Percentiles rank a stretch among this genome's conserved stretches.
phyloP scores from a whole-genome alignment of 2,113 vertebrate species.

The Anolis carolinensis region DNA sequence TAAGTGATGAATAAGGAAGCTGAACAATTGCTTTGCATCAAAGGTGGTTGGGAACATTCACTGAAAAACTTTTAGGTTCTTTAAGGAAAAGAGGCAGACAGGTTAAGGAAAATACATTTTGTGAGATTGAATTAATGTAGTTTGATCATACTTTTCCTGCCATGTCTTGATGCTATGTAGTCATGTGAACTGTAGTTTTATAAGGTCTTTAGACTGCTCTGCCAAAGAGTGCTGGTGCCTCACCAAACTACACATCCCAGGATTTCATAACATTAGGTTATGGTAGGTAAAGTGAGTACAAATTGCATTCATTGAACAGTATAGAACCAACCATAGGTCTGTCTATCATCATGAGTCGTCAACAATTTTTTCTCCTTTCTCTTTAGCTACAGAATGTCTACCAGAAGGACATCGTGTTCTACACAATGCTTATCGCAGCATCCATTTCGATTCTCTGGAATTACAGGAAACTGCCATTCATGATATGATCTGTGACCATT shows the following conservation, averaged over 20 bases:
- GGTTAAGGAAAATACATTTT: slow-evolving; percentile 9
- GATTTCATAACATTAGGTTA: too few species aligned
- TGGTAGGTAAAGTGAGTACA: too few species aligned
- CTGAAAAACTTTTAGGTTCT: background rate
- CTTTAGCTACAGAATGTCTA: slow-evolving; percentile 81
- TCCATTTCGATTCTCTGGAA: slow-evolving; percentile 79
- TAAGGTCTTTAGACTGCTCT: too few species aligned
- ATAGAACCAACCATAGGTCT: too few species aligned
- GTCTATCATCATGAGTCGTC: too few species aligned
- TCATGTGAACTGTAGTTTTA: too few species aligned
- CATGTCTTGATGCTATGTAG: too few species aligned
- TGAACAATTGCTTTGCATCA: background rate
- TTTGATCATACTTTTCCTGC: too few species aligned
- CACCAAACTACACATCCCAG: too few species aligned
- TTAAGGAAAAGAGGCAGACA: slow-evolving; percentile 9
- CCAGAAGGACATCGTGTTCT: slow-evolving; percentile 81
- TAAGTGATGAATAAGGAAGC: slow-evolving; percentile 32
- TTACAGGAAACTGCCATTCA: slow-evolving; percentile 75
- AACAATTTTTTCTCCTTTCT: background rate
- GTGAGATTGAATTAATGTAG: background rate
- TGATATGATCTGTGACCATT: slow-evolving; percentile 88
- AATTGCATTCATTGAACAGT: too few species aligned
- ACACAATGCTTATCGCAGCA: slow-evolving; percentile 79
- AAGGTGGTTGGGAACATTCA: background rate
- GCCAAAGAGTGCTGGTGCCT: too few species aligned